A percentile compares a stretch with the other conserved stretches of the same genome.
Conservation (phyloP, 1,140 invertebrate species). For the Trachelipus rathkii region DNA sequence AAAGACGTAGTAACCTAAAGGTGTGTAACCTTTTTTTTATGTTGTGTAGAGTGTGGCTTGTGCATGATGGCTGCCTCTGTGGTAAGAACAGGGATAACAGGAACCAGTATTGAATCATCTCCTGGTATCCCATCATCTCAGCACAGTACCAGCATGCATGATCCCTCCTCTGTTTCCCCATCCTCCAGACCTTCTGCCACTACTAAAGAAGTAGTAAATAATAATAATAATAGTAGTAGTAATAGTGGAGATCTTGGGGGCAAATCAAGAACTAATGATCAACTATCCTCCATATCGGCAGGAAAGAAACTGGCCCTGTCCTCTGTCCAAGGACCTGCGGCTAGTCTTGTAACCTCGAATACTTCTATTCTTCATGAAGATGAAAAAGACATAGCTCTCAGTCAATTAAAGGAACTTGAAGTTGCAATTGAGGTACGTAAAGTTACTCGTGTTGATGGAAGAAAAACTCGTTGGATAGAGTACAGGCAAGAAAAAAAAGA, state of each 20-base stretch:
- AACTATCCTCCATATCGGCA: background rate
- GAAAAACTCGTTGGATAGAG: slow-evolving; percentile 44
- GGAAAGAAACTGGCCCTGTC: slow-evolving; percentile 4
- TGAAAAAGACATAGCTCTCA: slow-evolving; percentile 22
- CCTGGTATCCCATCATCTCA: background rate
- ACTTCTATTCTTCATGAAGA: background rate
- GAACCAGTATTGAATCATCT: background rate
- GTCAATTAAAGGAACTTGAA: slow-evolving; percentile 40
- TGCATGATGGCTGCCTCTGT: slow-evolving; percentile 10
- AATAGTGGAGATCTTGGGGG: background rate
- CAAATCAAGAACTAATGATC: background rate
- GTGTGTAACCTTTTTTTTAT: slow-evolving; percentile 13
- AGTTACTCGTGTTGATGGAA: slow-evolving; percentile 39
- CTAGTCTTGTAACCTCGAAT: background rate
- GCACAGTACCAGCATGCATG: slow-evolving; percentile 7
- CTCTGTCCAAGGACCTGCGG: background rate
- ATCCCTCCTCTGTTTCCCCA: background rate
- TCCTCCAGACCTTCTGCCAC: background rate
- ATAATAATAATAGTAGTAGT: background rate
- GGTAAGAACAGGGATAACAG: slow-evolving; percentile 6
- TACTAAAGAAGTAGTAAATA: background rate
- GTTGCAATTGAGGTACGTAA: slow-evolving; percentile 40
- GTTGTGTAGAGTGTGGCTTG: slow-evolving; percentile 5
- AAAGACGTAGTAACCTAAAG: background rate
- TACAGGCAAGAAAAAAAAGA: slow-evolving; percentile 29